Percentiles rank a stretch among this genome's conserved stretches.
These are phyloP conservation scores for Augochlorella aurata DNA, from an alignment of 2,888 invertebrate genomes.

Conservation along the genomic window DNA sequence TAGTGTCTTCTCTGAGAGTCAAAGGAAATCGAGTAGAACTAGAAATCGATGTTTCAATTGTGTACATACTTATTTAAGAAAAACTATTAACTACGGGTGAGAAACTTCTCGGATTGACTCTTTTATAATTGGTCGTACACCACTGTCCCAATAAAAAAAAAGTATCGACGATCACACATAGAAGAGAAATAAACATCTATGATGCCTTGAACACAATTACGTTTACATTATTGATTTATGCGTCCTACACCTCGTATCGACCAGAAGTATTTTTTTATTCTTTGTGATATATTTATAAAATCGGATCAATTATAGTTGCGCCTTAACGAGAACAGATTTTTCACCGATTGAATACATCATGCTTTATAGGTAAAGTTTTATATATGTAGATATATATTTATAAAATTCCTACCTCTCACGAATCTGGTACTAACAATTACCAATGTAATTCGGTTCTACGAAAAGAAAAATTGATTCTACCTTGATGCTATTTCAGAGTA, in stretches of 20 bases:
- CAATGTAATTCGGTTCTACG: conserved; percentile 2
- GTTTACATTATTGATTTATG: conserved; percentile 43
- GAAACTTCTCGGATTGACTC: conserved; percentile 10
- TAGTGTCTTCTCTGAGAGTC: conserved; percentile 31
- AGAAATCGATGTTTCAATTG: conserved; percentile 39
- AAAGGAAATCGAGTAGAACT: conserved; percentile 21
- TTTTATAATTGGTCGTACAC: conserved; percentile 45
- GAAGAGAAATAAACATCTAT: conserved; percentile 57
- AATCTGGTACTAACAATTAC: background rate
- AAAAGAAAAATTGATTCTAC: conserved; percentile 5
- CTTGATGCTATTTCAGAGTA: background rate
- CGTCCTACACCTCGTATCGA: conserved; percentile 31
- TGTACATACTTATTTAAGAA: conserved; percentile 63
- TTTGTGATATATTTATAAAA: conserved; percentile 14
- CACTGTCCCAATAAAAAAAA: conserved; percentile 25
- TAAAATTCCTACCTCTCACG: background rate
- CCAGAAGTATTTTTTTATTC: background rate
- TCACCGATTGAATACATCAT: conserved; percentile 1
- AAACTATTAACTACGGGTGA: conserved; percentile 23
- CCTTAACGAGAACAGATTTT: conserved; percentile 9
- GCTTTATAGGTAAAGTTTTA: conserved; percentile 21
- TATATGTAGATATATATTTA: background rate
- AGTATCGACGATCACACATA: conserved; percentile 34
- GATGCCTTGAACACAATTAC: conserved; percentile 48
- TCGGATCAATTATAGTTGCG: background rate